Evolutionary conservation across 2,888 invertebrate genomes (phyloP).

Genomic region (Eupithecia vulgata): DNA sequence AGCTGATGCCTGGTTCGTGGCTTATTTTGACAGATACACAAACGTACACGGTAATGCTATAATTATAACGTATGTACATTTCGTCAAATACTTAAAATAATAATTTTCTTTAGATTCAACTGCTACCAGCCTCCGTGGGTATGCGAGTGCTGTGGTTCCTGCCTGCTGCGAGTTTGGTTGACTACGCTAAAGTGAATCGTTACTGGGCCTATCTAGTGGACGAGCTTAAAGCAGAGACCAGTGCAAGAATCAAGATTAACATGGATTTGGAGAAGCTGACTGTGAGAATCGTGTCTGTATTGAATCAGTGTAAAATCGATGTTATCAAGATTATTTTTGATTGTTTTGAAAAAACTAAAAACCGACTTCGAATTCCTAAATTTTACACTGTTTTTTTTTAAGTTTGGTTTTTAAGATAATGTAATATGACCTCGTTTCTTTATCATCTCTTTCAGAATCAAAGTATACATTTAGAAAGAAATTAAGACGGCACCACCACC

Average conservation of each 20-base stretch:
- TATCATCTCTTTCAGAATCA: no score
- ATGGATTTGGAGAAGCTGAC: conserved; percentile 63
- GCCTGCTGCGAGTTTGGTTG: conserved; percentile 56
- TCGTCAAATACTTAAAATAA: neutral
- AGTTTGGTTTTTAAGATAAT: no score
- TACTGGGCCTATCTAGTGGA: conserved; percentile 75
- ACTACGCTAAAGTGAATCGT: conserved; percentile 68
- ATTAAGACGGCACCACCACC: no score
- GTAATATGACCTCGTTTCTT: no score
- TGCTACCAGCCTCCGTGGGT: conserved; percentile 65
- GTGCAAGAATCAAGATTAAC: conserved; percentile 61
- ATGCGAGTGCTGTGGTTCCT: conserved; percentile 65
- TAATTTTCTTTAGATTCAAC: conserved; percentile 56
- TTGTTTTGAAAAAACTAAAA: no score
- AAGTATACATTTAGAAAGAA: no score
- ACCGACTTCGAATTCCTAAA: no score
- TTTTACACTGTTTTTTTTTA: no score
- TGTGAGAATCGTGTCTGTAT: conserved; percentile 40
- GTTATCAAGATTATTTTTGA: neutral
- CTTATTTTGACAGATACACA: no score
- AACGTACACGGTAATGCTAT: no score
- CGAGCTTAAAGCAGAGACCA: conserved; percentile 60
- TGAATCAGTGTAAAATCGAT: neutral
- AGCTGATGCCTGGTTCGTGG: no score
- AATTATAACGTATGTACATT: no score